Percentiles rank a stretch among this genome's conserved stretches.
Evolutionary conservation across 2,113 vertebrate species (phyloP).

Genomic region (Sminthopsis crassicaudata): DNA sequence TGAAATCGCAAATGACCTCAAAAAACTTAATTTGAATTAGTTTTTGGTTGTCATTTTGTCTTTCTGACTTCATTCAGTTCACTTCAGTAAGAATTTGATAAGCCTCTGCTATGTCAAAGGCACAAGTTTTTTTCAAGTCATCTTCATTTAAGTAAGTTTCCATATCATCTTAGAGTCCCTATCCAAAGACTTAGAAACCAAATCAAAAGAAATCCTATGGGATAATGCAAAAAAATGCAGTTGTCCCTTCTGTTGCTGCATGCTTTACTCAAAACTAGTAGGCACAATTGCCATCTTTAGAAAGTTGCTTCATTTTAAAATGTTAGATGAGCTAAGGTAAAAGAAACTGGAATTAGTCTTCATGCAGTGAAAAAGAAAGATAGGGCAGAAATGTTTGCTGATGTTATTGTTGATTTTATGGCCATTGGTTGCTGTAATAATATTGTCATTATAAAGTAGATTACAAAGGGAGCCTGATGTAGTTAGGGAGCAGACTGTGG

Average conservation of each 20-base stretch:
- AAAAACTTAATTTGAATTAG: neutral
- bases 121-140: neutral
- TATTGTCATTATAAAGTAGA: neutral
- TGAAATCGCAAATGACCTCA: neutral
- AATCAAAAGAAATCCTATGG: neutral
- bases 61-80: neutral
- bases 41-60: neutral
- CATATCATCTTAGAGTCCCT: neutral
- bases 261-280: neutral
- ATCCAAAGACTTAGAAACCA: neutral
- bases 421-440: slow-evolving; percentile 20
- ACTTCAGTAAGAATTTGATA: neutral
- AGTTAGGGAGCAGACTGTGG: neutral
- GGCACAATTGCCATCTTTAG: neutral
- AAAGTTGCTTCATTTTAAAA: slow-evolving; percentile 9
- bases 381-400: neutral
- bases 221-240: neutral
- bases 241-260: neutral
- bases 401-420: slow-evolving; percentile 6
- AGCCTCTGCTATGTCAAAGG: neutral
- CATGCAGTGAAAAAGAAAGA: neutral
- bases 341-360: neutral
- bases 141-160: neutral
- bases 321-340: neutral
- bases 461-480: slow-evolving; percentile 14